Evolutionary conservation across 2,888 invertebrate species (phyloP), one percentile per base, ranked within the genome.

Genomic region (Acronicta leporina): DNA sequence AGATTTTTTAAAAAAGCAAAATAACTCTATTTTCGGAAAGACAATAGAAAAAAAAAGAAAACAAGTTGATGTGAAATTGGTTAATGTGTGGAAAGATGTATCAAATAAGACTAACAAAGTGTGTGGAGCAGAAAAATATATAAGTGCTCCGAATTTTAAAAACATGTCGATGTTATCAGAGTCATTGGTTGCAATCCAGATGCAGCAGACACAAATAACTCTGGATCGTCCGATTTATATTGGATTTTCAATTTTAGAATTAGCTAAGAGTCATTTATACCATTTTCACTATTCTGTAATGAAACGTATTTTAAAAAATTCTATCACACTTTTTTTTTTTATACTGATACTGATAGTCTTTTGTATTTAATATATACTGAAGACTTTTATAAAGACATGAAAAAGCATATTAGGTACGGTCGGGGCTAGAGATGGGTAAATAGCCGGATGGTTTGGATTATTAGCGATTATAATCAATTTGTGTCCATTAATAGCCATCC

Each of bases 81-180:
- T 44, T 44, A 44, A 44, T 44, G 20, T 44, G 2, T 44, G 44
- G 44, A 44, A 44, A 44, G 44, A 44, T 25, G 25, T 13, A 20
- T 44, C 25, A 13, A 44, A 44, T 44, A 44, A 44, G 25, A 44
- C 44, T 27, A 44, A 44, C 44, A 44, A 44, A 44, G 25, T 44
- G 10, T 25, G 25, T 44, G 44, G 25, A 13, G 44, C 44, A 25
- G 44, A 44, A 44, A 44, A 44, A 25, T 44, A 25, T n/a, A 44
- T 44, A 44, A 25, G 25, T n/a, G 44, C 44, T 44, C 25, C 44
- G 13, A 44, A 44, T 44, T 44, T 44, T 16, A 44, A 44, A 44
- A 44, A 44, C 15, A 14, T 41, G 14, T 14, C 41, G 14, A 41
- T 41, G 15, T 15, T 41, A 15, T 41, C 41, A 15, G 41, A 41